A percentile compares a stretch with the other conserved stretches of the same genome.
Evolutionary conservation across 2,888 invertebrate genomes (phyloP).

Genomic region (Alloscopus bannaensis): DNA sequence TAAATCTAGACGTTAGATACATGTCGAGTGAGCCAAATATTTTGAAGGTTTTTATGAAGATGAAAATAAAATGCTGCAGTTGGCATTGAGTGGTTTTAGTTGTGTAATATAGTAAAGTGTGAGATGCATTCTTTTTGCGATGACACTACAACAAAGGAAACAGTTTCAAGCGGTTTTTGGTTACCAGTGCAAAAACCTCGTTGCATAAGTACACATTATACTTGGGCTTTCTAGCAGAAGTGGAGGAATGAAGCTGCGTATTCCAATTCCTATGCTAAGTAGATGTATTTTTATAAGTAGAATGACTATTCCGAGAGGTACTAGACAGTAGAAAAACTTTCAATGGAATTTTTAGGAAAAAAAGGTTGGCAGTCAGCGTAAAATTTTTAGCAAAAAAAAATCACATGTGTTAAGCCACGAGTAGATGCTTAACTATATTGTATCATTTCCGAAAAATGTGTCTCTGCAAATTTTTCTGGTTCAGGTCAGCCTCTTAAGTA

Average conservation of each 20-base stretch:
- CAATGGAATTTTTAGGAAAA: constrained; percentile 48
- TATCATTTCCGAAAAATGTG: no score
- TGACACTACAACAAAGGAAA: constrained; percentile 60
- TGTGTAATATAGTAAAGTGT: constrained; percentile 38
- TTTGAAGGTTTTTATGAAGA: constrained; percentile 65
- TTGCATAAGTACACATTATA: constrained; percentile 20
- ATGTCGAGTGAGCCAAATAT: constrained; percentile 61
- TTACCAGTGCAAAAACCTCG: constrained; percentile 42
- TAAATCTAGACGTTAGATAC: no score
- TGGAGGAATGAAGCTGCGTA: constrained; percentile 28
- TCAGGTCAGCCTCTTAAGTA: no score
- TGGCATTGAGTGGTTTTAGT: constrained; percentile 63
- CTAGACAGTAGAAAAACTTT: constrained; percentile 48
- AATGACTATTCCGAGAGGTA: constrained; percentile 35
- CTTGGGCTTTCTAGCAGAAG: constrained; percentile 13
- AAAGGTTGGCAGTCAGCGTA: constrained; percentile 44
- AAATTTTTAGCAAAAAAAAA: constrained; percentile 21
- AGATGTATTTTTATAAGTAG: constrained; percentile 31
- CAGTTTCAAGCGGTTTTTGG: constrained; percentile 58
- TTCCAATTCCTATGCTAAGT: constrained; percentile 41
- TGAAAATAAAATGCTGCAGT: constrained; percentile 64
- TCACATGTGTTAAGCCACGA: constrained; percentile 7
- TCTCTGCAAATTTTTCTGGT: no score
- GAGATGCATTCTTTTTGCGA: constrained; percentile 56
- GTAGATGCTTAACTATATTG: no score